Evolutionary conservation across 1,140 invertebrate species (phyloP).

Genomic region (Macrotrachela quadricornifera): DNA sequence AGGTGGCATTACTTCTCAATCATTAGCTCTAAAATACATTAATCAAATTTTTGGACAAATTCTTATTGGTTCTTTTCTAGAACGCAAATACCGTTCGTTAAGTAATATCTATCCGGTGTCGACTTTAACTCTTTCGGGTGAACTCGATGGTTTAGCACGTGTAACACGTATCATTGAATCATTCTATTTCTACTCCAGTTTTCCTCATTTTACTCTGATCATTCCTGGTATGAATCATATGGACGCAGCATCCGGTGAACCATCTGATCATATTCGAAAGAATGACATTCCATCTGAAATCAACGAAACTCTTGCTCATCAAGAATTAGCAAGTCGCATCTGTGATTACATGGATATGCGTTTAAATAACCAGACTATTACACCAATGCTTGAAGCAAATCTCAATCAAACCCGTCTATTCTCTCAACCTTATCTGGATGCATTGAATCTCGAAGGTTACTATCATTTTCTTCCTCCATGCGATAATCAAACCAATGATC

Average conservation of each 20-base stretch:
- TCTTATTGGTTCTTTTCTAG: conserved; percentile 1
- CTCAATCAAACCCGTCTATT: neutral
- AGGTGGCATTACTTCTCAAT: conserved; percentile 1
- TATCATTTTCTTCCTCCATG: conserved; percentile 7
- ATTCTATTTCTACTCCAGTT: neutral
- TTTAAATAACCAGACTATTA: neutral
- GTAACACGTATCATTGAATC: conserved; percentile 3
- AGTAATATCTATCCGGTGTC: neutral
- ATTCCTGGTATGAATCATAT: conserved; percentile 7
- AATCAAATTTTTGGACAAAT: neutral
- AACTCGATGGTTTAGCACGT: conserved; percentile 7
- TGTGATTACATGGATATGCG: neutral
- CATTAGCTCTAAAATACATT: neutral
- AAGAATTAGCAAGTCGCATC: neutral
- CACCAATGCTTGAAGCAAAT: neutral
- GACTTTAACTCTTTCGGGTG: conserved; percentile 1
- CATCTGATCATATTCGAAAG: neutral
- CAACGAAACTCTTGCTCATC: neutral
- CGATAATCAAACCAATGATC: neutral
- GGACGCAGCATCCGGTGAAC: neutral
- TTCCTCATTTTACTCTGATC: neutral
- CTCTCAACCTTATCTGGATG: neutral
- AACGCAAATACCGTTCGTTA: neutral
- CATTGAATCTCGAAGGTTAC: conserved; percentile 2
- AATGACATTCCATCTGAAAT: conserved; percentile 7